Conservation (phyloP, 2,113 vertebrate species). For the Picathartes gymnocephalus region DNA sequence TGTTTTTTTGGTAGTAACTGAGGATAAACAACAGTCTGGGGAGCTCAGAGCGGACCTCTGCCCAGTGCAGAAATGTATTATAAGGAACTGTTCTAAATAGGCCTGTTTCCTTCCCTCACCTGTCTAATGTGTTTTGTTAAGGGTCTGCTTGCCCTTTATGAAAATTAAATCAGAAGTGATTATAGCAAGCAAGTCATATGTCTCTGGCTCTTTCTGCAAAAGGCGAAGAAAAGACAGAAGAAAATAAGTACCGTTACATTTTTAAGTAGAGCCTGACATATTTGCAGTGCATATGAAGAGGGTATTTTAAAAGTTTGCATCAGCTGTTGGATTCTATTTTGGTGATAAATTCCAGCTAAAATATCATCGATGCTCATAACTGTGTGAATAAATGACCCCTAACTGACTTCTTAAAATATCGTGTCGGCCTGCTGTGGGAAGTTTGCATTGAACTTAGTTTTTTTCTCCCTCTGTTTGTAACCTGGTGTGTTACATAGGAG, state of each 20-base stretch:
- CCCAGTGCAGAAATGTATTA: background rate
- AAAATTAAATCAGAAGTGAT: conserved; percentile 31
- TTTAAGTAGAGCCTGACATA: conserved; percentile 18
- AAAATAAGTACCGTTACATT: background rate
- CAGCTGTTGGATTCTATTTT: conserved; percentile 67
- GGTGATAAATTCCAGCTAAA: conserved; percentile 57
- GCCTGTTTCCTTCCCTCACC: background rate
- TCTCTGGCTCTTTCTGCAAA: background rate
- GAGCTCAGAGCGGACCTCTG: background rate
- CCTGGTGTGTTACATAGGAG: background rate
- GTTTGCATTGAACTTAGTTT: background rate
- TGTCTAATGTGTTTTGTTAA: conserved; percentile 5
- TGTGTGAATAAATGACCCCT: conserved; percentile 50
- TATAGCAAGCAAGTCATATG: background rate
- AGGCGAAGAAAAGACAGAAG: background rate
- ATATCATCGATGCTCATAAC: conserved; percentile 51
- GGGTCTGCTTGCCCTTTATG: background rate
- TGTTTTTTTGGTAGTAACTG: background rate
- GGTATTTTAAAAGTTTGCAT: conserved; percentile 62
- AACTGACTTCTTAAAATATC: conserved; percentile 42
- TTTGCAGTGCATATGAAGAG: conserved; percentile 24
- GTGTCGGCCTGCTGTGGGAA: background rate
- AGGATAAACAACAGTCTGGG: background rate
- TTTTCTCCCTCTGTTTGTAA: background rate
- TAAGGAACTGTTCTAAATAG: background rate